Percentiles rank a stretch among this genome's conserved stretches.
Evolutionary conservation across 2,113 vertebrate genomes (phyloP).

Genomic region (Sebastes fasciatus): DNA sequence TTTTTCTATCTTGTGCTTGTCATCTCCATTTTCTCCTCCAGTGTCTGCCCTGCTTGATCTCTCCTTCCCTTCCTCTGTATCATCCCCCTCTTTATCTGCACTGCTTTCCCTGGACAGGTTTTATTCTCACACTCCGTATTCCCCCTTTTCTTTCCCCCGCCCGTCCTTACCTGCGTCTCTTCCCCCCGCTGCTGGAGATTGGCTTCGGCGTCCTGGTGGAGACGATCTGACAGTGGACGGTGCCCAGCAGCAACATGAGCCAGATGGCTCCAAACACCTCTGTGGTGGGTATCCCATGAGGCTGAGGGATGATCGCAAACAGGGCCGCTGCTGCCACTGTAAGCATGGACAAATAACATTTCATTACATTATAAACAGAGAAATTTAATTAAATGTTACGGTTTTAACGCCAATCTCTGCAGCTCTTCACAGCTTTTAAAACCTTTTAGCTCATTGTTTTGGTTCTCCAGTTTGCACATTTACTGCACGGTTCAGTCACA

Average conservation of each 20-base stretch:
- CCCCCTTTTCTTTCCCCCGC: not conserved
- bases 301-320: constrained; percentile 86
- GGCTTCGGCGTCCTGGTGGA: constrained; percentile 96
- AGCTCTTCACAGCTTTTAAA: not conserved
- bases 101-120: not conserved
- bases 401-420: not conserved
- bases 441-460: not conserved
- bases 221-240: constrained; percentile 99
- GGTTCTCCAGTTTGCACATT: not conserved
- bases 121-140: not conserved
- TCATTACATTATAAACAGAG: not conserved
- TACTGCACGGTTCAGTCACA: not conserved
- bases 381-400: not conserved
- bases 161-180: constrained; percentile 90
- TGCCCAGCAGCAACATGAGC: constrained; percentile 97
- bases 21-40: not conserved
- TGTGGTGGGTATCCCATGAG: constrained; percentile 92
- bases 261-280: constrained; percentile 94
- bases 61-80: not conserved
- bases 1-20: not conserved
- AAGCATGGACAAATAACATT: not conserved
- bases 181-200: constrained; percentile 86
- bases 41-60: not conserved
- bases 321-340: constrained; percentile 91
- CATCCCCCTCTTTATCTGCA: no score